Base-by-base conservation (phyloP, 2,888 invertebrate genomes). In the Ariolimax columbianus region DNA sequence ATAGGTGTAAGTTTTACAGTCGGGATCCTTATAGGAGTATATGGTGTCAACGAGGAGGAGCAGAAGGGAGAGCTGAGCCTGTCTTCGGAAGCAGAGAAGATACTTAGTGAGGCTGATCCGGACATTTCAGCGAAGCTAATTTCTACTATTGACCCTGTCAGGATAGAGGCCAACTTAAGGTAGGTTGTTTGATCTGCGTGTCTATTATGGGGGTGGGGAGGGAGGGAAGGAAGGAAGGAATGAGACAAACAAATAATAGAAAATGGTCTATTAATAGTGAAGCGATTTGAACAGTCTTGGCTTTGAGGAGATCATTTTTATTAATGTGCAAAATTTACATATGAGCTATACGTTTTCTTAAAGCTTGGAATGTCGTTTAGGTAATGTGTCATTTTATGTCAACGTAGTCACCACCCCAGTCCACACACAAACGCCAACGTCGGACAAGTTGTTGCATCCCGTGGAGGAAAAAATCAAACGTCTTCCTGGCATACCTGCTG, bases 121-220 rank as follows among this genome's bases (percentile, higher is more conserved):
- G 47, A 59, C 63, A 68, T 84, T 23, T 70, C 79, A 0, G 11
- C 59, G 47, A 55, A 63, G n/a, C 73, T 84, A 19, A 19, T 79
- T 14, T 73, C 79, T 30, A 59, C 33, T 1, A 84, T 84, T 0
- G 63, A 73, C 38, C 59, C 79, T 9, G 72, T 40, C 0, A 79
- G 80, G 47, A 84, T 84, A 47, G 80, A 80, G 51, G 63, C 70
- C 9, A 79, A 84, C 70, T 55, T 84, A 19, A 79, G 79, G 84
- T 84, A 26, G 40, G 78, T 51, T 66, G 1, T 66, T 66, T 33
- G 2, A 14, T 33, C 33, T 66, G 3, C 23, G 23, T 14, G 55
- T 19, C 26, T 55, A 4, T 23, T 55, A 23, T n/a, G n/a, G n/a
- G n/a, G n/a, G n/a, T n/a, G n/a, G n/a, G n/a, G 51, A 7, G 7